Evolutionary conservation across 2,888 invertebrate genomes (phyloP).

Genomic region (Drosophila robusta): DNA sequence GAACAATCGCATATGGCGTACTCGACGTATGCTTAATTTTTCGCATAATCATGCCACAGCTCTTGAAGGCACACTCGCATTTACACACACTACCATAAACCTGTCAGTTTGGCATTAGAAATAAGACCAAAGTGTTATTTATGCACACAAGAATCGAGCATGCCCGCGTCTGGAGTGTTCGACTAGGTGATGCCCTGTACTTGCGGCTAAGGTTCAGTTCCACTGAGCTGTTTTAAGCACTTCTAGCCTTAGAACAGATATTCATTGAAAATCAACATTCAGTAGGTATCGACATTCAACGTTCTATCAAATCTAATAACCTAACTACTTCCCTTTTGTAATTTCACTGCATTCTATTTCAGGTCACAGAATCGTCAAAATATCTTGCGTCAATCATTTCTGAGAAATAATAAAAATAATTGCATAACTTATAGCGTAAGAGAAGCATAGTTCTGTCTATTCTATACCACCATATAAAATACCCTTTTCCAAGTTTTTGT

Average conservation of each 20-base stretch:
- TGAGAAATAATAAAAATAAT: neutral
- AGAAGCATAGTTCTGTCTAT: too few species aligned
- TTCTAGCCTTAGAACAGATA: too few species aligned
- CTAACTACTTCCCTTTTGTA: too few species aligned
- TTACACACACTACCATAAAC: constrained; percentile 55
- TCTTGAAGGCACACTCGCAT: constrained; percentile 47
- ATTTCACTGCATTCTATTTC: too few species aligned
- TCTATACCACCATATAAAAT: too few species aligned
- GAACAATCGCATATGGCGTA: constrained; percentile 63
- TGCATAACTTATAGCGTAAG: neutral
- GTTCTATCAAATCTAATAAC: too few species aligned
- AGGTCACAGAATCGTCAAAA: too few species aligned
- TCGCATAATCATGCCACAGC: constrained; percentile 67
- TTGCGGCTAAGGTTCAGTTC: neutral
- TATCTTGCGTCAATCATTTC: too few species aligned
- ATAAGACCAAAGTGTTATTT: constrained; percentile 76
- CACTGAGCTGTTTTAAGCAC: too few species aligned
- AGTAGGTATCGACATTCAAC: too few species aligned
- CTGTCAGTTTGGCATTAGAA: constrained; percentile 75
- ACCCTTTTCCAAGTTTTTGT: neutral
- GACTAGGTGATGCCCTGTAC: constrained; percentile 22
- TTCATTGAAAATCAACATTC: too few species aligned
- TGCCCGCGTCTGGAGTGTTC: neutral
- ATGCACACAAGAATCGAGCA: constrained; percentile 34
- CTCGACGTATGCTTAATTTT: constrained; percentile 72